A percentile compares a stretch with the other conserved stretches of the same genome.
phyloP scores from a whole-genome alignment of 2,113 vertebrate genomes.

The Thymallus thymallus region DNA sequence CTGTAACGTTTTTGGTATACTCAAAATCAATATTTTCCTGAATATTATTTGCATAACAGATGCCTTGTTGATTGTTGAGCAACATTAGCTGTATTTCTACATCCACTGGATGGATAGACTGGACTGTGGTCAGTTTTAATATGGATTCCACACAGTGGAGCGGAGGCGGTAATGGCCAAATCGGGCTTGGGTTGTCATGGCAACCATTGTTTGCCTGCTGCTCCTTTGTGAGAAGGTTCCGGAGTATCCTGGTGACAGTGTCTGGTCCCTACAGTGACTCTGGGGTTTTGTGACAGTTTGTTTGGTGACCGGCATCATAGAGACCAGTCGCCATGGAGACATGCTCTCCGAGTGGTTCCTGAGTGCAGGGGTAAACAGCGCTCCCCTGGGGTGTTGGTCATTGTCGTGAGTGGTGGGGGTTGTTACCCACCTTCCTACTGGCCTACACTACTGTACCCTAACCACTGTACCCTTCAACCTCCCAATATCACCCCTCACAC shows the following conservation, averaged over 20 bases:
- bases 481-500: slow-evolving; percentile 3
- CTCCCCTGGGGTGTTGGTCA: neutral
- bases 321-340: slow-evolving; percentile 30
- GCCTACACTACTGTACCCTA: neutral
- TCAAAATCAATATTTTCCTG: neutral
- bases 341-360: slow-evolving; percentile 3
- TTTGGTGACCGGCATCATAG: slow-evolving; percentile 12
- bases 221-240: slow-evolving; percentile 19
- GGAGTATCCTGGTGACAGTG: slow-evolving; percentile 28
- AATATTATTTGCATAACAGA: neutral
- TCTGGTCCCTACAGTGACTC: slow-evolving; percentile 16
- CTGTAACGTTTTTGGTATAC: neutral
- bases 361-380: neutral
- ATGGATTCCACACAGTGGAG: neutral
- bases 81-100: neutral
- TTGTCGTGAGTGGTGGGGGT: slow-evolving; percentile 12
- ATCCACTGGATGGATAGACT: neutral
- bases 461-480: neutral
- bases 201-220: slow-evolving; percentile 42
- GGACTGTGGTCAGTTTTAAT: neutral
- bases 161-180: slow-evolving; percentile 10
- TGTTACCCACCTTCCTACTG: neutral
- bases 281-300: slow-evolving; percentile 16
- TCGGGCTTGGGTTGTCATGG: slow-evolving; percentile 29
- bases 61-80: neutral